Percentiles rank a stretch among this genome's conserved stretches.
These are phyloP conservation scores for Botrylloides violaceus DNA, from an alignment of 23 tunicate genomes.

Conservation along the genomic window DNA sequence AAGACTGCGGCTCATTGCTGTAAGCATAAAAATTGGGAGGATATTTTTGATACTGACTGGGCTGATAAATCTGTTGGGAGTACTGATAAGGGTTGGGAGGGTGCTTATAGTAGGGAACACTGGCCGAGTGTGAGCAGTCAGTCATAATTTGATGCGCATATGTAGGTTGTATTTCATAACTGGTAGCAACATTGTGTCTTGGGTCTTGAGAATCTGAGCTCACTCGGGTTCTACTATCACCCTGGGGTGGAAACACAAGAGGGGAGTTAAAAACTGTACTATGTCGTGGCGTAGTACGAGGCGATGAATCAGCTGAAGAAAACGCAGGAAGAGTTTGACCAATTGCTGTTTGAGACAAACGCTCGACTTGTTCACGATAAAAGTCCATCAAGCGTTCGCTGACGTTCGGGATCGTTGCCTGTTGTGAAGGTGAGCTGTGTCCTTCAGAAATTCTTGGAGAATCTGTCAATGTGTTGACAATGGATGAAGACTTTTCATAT, in stretches of 20 bases:
- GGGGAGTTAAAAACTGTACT: slow-evolving; percentile 20
- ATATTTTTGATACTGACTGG: not conserved
- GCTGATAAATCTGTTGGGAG: not conserved
- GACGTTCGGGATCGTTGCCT: slow-evolving; percentile 18
- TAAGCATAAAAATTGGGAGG: not conserved
- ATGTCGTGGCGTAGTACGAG: slow-evolving; percentile 66
- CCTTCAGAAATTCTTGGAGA: not conserved
- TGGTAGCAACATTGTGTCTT: not conserved
- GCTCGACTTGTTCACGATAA: slow-evolving; percentile 59
- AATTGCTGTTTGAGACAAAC: slow-evolving; percentile 34
- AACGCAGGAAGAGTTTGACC: slow-evolving; percentile 40
- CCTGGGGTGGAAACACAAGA: slow-evolving; percentile 10
- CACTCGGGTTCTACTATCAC: not conserved
- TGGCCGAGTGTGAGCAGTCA: slow-evolving; percentile 5
- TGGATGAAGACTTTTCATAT: not conserved
- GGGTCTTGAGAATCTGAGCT: slow-evolving; percentile 15
- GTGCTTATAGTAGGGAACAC: slow-evolving; percentile 10
- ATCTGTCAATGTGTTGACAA: not conserved
- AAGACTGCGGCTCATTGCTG: not conserved
- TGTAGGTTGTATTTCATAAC: not conserved
- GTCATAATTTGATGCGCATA: slow-evolving; percentile 2
- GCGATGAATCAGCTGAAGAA: slow-evolving; percentile 78
- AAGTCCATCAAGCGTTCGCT: slow-evolving; percentile 41
- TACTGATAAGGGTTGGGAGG: not conserved
- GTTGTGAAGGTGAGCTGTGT: not conserved